phyloP scores from a whole-genome alignment of 2,797 vertebrate species.

The Trichosurus vulpecula region DNA sequence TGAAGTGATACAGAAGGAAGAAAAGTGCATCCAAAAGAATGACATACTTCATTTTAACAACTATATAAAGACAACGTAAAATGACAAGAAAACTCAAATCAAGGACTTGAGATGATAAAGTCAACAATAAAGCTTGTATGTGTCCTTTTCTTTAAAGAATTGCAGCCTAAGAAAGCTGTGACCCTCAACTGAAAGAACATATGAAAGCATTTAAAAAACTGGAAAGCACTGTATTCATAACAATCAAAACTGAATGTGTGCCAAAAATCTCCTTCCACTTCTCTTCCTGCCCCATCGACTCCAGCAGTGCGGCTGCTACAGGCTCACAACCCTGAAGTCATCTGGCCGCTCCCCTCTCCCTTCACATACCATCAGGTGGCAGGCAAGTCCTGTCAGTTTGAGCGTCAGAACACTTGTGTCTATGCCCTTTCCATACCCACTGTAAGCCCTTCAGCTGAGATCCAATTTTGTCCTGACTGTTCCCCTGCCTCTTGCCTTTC shows the following conservation, averaged over 20 bases:
- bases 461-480: background rate
- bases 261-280: background rate
- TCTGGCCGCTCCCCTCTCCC: background rate
- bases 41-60: background rate
- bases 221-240: background rate
- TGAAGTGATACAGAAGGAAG: background rate
- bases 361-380: background rate
- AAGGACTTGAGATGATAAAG: background rate
- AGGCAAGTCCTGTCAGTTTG: background rate
- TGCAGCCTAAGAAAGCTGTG: background rate
- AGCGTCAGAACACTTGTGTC: background rate
- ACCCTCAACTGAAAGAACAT: background rate
- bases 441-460: background rate
- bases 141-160: background rate
- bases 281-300: background rate
- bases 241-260: background rate
- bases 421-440: background rate
- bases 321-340: background rate
- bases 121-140: background rate
- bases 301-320: background rate
- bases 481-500: background rate
- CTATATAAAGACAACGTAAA: background rate
- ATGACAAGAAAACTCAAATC: background rate
- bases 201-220: background rate
- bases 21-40: background rate